Percentiles rank a stretch among this genome's conserved stretches.
phyloP scores from a whole-genome alignment of 2,888 invertebrate genomes.

The Melieria crassipennis region DNA sequence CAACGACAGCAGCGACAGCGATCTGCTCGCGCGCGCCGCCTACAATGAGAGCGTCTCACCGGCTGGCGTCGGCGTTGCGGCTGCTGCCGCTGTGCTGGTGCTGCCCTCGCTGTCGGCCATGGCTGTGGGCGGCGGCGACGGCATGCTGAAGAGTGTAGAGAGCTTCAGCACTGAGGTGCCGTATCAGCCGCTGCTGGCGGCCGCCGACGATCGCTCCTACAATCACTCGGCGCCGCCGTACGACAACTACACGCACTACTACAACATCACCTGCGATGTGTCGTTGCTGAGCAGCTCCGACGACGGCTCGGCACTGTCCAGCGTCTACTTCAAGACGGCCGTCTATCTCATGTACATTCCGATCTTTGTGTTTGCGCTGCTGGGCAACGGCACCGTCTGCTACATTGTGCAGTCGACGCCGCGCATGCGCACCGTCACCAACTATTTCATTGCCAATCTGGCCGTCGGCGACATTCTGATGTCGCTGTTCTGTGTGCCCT shows the following conservation, averaged over 20 bases:
- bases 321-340: conserved; percentile 71
- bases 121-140: neutral
- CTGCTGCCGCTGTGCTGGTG: neutral
- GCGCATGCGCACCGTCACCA: conserved; percentile 91
- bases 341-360: conserved; percentile 78
- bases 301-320: conserved; percentile 59
- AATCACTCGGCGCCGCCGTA: neutral
- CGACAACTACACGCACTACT: neutral
- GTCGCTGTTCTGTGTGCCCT: conserved; percentile 90
- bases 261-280: conserved; percentile 53
- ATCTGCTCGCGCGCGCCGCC: neutral
- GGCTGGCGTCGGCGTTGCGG: neutral
- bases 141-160: neutral
- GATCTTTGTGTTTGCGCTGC: conserved; percentile 76
- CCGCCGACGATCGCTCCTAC: conserved; percentile 25
- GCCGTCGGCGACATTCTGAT: conserved; percentile 91
- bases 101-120: conserved; percentile 10
- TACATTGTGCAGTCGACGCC: conserved; percentile 86
- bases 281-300: conserved; percentile 45
- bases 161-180: conserved; percentile 19
- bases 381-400: conserved; percentile 84
- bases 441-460: conserved; percentile 89
- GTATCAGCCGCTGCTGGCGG: conserved; percentile 33
- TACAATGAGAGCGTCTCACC: neutral
- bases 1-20: conserved; percentile 22